Evolutionary conservation across 92 coral and sea anemone genomes (phyloP), one percentile per base, ranked within the genome.

Genomic region (Phenganax marumi): DNA sequence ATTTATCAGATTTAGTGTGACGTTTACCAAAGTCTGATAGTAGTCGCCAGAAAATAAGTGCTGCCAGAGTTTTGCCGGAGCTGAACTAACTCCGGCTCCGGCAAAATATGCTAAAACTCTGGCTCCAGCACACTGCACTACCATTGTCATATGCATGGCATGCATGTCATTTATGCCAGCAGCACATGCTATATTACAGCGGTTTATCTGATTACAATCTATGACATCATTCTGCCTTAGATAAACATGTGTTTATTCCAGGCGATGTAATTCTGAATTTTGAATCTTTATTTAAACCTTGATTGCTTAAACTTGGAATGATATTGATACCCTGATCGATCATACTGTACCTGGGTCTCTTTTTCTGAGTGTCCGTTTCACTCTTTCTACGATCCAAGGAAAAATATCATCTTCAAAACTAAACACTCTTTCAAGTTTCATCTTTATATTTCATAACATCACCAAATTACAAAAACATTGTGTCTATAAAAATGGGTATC

Each of bases 371-470:
- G 80, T 54, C 25, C 63, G 89, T 86, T 87, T 89, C 54, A 92
- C 87, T 73, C 90, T 83, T 50, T 86, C 83, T 17, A 89, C 61
- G 26, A 92, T 89, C 50, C 81, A 84, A 50, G 98, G 97, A 17
- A 94, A 86, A 49, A 94, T 84, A 12, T 89, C 90, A 74, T 90
- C 91, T 24, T 90, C 89, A 68, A 94, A 92, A 89, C 93, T 87
- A 51, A 94, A 89, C 26, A 91, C 84, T 62, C 77, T 84, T 70
- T 84, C 89, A 64, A 47, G 80, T 48, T 53, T 78, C 70, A 63
- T 85, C 51, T 54, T 85, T 70, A 53, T 84, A 73, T 47, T 81
- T 33, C 4, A 71, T 55, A 2, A 14, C 65, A 24, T 53, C 75
- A 53, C 55, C 16, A 26, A 14, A 22, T 18, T 72, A 16, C 10